Conservation (phyloP, 2,797 vertebrate species). For the Lagocephalus sceleratus region DNA sequence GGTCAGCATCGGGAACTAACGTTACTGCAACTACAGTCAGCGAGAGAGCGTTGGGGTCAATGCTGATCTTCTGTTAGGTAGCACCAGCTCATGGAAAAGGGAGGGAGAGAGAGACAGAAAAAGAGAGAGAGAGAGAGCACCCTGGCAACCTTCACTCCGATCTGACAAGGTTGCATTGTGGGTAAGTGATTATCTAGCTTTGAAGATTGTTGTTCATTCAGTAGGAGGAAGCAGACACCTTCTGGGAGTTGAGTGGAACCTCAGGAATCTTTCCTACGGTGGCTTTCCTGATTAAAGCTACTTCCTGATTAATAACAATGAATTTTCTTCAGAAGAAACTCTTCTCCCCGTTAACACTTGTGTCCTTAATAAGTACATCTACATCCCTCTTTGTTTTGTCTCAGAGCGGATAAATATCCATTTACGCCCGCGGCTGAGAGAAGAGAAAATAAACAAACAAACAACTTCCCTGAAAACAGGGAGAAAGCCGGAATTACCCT, state of each 20-base stretch:
- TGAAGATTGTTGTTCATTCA: slow-evolving; percentile 74
- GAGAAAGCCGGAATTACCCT: slow-evolving; percentile 35
- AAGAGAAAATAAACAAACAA: too few species aligned
- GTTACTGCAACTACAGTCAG: slow-evolving; percentile 22
- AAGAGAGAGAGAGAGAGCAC: slow-evolving; percentile 53
- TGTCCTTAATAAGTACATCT: slow-evolving; percentile 1
- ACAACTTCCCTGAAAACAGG: slow-evolving; percentile 2
- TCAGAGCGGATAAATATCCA: slow-evolving; percentile 17
- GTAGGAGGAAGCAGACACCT: slow-evolving; percentile 43
- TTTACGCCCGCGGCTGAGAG: slow-evolving; percentile 19
- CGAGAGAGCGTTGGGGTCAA: slow-evolving; percentile 33
- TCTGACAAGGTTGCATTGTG: slow-evolving; percentile 72
- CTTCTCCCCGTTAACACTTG: slow-evolving; percentile 5
- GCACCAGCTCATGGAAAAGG: slow-evolving; percentile 76
- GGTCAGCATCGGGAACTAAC: slow-evolving; percentile 25
- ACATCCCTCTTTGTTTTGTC: slow-evolving; percentile 26
- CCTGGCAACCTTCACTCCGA: slow-evolving; percentile 70
- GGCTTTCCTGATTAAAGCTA: slow-evolving; percentile 39
- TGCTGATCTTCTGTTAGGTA: slow-evolving; percentile 55
- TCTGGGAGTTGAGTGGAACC: slow-evolving; percentile 33
- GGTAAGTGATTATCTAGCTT: slow-evolving; percentile 81
- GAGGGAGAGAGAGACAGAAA: slow-evolving; percentile 22
- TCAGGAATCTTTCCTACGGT: slow-evolving; percentile 36
- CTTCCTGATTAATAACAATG: slow-evolving; percentile 42
- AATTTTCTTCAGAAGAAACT: slow-evolving; percentile 21